A percentile compares a stretch with the other conserved stretches of the same genome.
Conservation (phyloP, 2,797 vertebrate species). For the Lemur catta region DNA sequence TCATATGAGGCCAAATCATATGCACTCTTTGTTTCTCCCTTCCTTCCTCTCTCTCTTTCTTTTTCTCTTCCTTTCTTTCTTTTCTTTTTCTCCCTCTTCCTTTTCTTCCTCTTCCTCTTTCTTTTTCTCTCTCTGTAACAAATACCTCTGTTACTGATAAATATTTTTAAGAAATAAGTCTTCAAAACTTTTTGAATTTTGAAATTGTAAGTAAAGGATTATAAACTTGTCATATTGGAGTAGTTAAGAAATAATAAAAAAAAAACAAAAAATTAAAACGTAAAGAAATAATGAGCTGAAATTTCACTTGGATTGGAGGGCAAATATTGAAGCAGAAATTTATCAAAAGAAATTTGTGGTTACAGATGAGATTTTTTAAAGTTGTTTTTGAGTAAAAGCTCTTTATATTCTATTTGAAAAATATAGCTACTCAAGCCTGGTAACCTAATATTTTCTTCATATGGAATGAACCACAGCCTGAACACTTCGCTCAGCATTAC, state of each 20-base stretch:
- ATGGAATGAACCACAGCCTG: not conserved
- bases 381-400: not conserved
- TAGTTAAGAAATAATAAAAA: not conserved
- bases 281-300: not conserved
- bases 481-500: not conserved
- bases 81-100: not conserved
- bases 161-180: not conserved
- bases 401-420: not conserved
- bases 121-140: not conserved
- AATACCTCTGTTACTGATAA: not conserved
- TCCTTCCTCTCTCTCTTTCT: too few relatives aligned
- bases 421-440: not conserved
- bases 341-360: not conserved
- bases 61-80: not conserved
- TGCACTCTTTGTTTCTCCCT: not conserved
- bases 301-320: not conserved
- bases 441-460: not conserved
- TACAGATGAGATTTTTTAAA: not conserved
- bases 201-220: not conserved
- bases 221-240: not conserved
- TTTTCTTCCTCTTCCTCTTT: not conserved
- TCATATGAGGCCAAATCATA: not conserved
- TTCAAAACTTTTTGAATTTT: not conserved
- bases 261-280: too few relatives aligned
- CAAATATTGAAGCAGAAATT: not conserved